Percentiles rank a stretch among this genome's conserved stretches.
phyloP scores from a whole-genome alignment of 2,113 vertebrate species.

The Hippocampus mohnikei region DNA sequence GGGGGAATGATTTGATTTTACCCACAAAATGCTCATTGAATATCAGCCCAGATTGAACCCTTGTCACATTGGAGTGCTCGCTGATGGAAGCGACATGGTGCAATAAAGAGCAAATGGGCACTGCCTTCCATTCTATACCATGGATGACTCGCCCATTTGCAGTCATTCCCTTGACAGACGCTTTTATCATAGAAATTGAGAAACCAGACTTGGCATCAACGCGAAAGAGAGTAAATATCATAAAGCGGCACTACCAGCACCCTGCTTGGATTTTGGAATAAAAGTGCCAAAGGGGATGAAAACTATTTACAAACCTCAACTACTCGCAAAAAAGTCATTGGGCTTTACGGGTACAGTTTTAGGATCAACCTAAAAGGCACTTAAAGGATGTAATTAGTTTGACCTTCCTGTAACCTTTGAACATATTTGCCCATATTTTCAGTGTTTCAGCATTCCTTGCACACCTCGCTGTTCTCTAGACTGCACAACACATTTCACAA shows the following conservation, averaged over 20 bases:
- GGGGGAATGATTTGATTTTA: constrained; percentile 5
- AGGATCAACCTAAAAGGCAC: too few relatives aligned
- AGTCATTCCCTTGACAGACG: not conserved
- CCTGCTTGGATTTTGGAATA: not conserved
- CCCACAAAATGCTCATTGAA: constrained; percentile 21
- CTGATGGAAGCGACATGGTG: constrained; percentile 24
- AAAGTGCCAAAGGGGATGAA: not conserved
- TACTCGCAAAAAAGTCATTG: too few relatives aligned
- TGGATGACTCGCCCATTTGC: not conserved
- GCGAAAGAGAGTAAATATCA: constrained; percentile 8
- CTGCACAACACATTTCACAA: too few relatives aligned
- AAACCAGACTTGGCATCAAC: not conserved
- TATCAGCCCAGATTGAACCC: constrained; percentile 20
- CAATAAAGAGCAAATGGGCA: constrained; percentile 19
- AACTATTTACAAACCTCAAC: too few relatives aligned
- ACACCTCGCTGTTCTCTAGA: too few relatives aligned
- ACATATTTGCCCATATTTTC: too few relatives aligned
- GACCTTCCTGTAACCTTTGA: too few relatives aligned
- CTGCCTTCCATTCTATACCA: not conserved
- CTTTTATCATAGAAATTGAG: not conserved
- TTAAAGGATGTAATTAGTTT: too few relatives aligned
- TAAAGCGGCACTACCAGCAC: constrained; percentile 11
- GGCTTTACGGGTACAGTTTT: too few relatives aligned
- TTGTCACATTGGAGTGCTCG: constrained; percentile 33
- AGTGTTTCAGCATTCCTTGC: too few relatives aligned